Percentiles rank a stretch among this genome's conserved stretches.
These are phyloP conservation scores for Dysidea cf. avara DNA, from an alignment of 37 sponge, comb jelly and placozoan genomes.

Conservation along the genomic window DNA sequence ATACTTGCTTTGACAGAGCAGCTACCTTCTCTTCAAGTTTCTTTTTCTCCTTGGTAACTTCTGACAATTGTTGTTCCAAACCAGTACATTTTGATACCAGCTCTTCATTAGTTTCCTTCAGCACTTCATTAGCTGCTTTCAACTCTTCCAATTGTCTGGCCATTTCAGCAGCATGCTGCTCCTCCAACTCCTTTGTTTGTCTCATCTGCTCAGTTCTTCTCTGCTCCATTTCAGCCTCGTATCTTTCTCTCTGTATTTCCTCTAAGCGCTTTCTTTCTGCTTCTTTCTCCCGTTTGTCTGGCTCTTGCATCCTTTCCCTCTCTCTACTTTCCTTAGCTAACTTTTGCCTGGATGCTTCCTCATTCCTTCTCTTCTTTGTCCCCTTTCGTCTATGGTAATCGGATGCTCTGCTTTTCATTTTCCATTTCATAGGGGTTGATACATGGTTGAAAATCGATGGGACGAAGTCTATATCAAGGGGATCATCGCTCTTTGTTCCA, in stretches of 20 bases:
- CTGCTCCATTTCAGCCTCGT: too few relatives aligned
- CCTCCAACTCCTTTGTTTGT: too few relatives aligned
- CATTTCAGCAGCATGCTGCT: too few relatives aligned
- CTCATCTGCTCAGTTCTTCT: too few relatives aligned
- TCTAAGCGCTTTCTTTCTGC: too few relatives aligned
- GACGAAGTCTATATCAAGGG: constrained; percentile 54
- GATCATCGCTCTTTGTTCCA: constrained; percentile 52
- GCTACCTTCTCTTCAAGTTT: constrained; percentile 12
- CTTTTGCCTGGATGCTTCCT: not conserved
- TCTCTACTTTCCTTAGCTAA: too few relatives aligned
- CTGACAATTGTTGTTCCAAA: constrained; percentile 5
- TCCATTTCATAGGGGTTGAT: constrained; percentile 39
- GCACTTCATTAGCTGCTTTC: constrained; percentile 1
- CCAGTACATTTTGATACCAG: not conserved
- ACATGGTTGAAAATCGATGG: constrained; percentile 45
- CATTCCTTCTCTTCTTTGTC: constrained; percentile 35
- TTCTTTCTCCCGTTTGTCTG: too few relatives aligned
- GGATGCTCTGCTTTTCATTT: not conserved
- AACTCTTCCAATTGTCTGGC: too few relatives aligned
- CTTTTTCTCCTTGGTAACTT: not conserved
- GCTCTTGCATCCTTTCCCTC: too few relatives aligned
- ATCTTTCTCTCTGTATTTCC: too few relatives aligned
- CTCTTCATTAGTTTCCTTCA: constrained; percentile 5
- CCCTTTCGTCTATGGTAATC: constrained; percentile 22
- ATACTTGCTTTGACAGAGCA: not conserved